These are phyloP conservation scores for Tympanuchus pallidicinctus DNA, from an alignment of 2,113 vertebrate genomes.

Conservation along the genomic window DNA sequence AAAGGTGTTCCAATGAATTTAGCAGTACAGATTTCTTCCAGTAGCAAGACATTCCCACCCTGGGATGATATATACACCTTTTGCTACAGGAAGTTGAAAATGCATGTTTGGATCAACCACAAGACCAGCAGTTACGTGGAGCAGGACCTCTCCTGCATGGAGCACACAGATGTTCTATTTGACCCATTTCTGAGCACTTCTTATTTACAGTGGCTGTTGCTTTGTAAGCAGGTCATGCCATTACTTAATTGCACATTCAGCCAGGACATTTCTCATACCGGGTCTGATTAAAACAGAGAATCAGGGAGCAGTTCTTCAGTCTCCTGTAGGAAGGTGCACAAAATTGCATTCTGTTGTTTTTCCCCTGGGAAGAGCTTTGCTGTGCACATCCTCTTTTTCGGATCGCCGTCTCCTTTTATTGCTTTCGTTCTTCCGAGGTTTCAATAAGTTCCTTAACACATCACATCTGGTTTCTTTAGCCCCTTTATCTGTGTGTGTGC, in stretches of 20 bases:
- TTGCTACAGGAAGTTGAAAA: not conserved
- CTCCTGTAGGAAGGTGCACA: not conserved
- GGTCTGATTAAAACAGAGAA: slow-evolving; percentile 15
- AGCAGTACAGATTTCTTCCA: not conserved
- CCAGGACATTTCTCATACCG: not conserved
- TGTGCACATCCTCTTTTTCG: not conserved
- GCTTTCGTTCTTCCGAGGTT: slow-evolving; percentile 28
- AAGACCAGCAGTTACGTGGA: not conserved
- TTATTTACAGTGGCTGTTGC: slow-evolving; percentile 8
- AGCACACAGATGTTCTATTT: not conserved
- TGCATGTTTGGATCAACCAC: not conserved
- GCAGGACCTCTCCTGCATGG: not conserved
- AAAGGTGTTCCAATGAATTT: not conserved
- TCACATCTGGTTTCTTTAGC: slow-evolving; percentile 43
- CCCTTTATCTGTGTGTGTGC: slow-evolving; percentile 41
- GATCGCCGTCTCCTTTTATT: not conserved
- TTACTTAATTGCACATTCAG: slow-evolving; percentile 33
- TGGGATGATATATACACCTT: not conserved
- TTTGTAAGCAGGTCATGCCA: slow-evolving; percentile 37
- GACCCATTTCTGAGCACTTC: slow-evolving; percentile 6
- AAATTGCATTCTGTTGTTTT: not conserved
- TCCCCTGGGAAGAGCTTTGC: not conserved
- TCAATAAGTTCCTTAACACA: slow-evolving; percentile 21
- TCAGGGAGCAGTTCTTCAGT: not conserved
- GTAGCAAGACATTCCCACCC: not conserved